These are phyloP conservation scores for Monochamus alternatus DNA, from an alignment of 2,888 invertebrate genomes.

Conservation along the genomic window DNA sequence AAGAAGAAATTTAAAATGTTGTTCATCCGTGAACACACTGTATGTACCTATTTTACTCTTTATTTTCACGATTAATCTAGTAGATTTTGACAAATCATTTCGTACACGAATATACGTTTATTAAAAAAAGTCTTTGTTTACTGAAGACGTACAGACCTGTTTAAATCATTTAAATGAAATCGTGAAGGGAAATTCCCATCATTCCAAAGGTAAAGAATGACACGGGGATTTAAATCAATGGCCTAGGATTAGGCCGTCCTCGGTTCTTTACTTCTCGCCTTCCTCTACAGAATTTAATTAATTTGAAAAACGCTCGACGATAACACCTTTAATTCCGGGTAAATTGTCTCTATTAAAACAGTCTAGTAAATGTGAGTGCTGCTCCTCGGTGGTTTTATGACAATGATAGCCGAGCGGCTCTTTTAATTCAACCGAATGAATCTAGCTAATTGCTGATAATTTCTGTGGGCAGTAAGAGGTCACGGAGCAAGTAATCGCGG, in stretches of 20 bases:
- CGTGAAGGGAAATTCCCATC: no score
- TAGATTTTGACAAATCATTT: no score
- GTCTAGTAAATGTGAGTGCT: constrained; percentile 10
- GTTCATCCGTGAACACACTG: no score
- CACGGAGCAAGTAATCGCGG: constrained; percentile 12
- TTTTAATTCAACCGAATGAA: constrained; percentile 32
- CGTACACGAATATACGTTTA: no score
- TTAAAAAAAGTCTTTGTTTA: no score
- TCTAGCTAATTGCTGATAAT: constrained; percentile 32
- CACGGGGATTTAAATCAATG: neutral
- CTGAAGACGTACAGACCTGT: no score
- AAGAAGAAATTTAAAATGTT: no score
- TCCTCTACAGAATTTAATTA: constrained; percentile 12
- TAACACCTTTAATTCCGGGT: constrained; percentile 20
- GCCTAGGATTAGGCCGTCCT: constrained; percentile 2
- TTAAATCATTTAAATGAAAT: no score
- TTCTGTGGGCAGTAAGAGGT: constrained; percentile 7
- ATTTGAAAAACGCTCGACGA: constrained; percentile 16
- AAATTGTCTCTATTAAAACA: constrained; percentile 25
- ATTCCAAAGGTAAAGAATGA: neutral
- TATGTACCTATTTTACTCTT: no score
- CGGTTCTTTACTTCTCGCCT: neutral
- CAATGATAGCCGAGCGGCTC: constrained; percentile 16
- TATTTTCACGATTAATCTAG: no score
- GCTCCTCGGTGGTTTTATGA: constrained; percentile 18